These are phyloP conservation scores for Papilio gigon DNA, from an alignment of 2,888 invertebrate species.

Conservation along the genomic window DNA sequence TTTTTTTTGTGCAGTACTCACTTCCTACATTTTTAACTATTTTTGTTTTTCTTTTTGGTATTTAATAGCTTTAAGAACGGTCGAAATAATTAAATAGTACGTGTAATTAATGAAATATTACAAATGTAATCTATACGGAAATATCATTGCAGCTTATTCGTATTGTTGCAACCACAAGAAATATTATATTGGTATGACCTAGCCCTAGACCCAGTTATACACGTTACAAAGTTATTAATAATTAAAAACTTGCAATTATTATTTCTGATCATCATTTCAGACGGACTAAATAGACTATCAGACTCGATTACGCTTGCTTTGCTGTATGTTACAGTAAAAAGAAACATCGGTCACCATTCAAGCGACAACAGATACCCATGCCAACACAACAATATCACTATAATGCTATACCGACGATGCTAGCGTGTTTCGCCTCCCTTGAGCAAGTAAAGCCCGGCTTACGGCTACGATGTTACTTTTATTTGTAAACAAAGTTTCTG, in stretches of 20 bases:
- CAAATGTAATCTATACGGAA: background rate
- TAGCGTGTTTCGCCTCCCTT: background rate
- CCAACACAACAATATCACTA: too few species aligned
- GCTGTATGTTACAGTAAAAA: background rate
- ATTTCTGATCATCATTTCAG: background rate
- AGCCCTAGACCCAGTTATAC: slow-evolving; percentile 7
- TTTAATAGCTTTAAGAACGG: too few species aligned
- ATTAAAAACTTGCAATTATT: background rate
- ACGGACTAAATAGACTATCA: background rate
- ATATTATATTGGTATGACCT: slow-evolving; percentile 15
- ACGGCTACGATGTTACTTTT: background rate
- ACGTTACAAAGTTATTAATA: background rate
- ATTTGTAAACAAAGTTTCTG: background rate
- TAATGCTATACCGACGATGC: background rate
- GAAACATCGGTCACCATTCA: background rate
- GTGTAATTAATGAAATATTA: background rate
- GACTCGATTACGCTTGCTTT: background rate
- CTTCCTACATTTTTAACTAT: too few species aligned
- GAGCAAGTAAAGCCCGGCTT: too few species aligned
- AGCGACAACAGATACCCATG: too few species aligned
- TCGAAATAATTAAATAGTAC: background rate
- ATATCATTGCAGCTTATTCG: background rate
- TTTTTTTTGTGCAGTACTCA: too few species aligned
- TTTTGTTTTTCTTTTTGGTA: too few species aligned
- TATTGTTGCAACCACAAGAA: slow-evolving; percentile 27